Evolutionary conservation across 2,888 invertebrate genomes (phyloP).

Genomic region (Plutella xylostella): DNA sequence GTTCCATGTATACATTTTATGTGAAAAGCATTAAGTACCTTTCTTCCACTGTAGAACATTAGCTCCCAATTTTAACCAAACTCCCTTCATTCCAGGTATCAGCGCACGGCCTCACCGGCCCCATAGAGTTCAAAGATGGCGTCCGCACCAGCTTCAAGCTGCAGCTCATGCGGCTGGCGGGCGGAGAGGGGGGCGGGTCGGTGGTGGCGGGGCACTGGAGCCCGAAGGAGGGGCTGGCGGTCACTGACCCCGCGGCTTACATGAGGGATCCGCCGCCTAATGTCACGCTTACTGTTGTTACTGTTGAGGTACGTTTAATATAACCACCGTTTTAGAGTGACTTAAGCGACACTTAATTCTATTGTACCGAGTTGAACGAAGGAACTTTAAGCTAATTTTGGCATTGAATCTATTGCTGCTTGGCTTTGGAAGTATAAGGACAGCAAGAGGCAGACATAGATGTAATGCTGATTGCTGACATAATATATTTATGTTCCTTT

Average conservation of each 20-base stretch:
- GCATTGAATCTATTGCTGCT: too few species aligned
- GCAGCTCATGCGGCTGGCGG: conserved; percentile 84
- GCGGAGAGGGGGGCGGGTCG: conserved; percentile 72
- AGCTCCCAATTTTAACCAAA: too few species aligned
- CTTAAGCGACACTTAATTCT: too few species aligned
- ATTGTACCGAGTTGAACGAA: background rate
- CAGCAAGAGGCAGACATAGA: too few species aligned
- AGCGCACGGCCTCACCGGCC: conserved; percentile 89
- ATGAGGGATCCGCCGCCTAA: conserved; percentile 85
- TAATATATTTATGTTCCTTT: too few species aligned
- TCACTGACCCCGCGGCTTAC: conserved; percentile 88
- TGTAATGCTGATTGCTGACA: too few species aligned
- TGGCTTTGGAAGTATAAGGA: too few species aligned
- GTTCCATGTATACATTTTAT: too few species aligned
- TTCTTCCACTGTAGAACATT: too few species aligned
- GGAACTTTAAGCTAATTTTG: too few species aligned
- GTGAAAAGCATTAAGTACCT: too few species aligned
- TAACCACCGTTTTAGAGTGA: too few species aligned
- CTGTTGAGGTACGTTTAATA: conserved; percentile 82
- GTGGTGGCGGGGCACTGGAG: conserved; percentile 88
- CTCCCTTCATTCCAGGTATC: conserved; percentile 80
- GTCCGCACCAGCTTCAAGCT: conserved; percentile 85
- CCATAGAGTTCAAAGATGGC: conserved; percentile 87
- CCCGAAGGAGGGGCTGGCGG: conserved; percentile 78
- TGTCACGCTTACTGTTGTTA: conserved; percentile 91